Evolutionary conservation across 1,140 invertebrate species (phyloP), one percentile per base, ranked within the genome.

Genomic region (Spodoptera frugiperda): DNA sequence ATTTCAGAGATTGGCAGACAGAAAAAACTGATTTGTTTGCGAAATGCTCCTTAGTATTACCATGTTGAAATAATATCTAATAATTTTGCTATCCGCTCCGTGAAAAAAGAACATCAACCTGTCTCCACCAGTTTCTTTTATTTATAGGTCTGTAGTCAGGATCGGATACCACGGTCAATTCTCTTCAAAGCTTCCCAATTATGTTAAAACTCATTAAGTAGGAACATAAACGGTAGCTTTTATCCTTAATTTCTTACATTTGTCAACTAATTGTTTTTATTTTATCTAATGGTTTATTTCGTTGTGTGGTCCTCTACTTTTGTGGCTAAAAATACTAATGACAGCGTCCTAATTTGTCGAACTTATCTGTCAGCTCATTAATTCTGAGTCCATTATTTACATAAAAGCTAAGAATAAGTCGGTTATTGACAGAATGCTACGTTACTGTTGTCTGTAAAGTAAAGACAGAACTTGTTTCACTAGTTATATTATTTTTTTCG

Each of bases 311-410:
- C 51, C 21, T 17, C 8, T 2, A 39, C 33, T 39, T 39, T 39
- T 39, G 33, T 8, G 17, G 15, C 68, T 71, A 55, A 71, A 68
- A 68, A 71, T 71, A 55, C 51, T 44, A 21, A 71, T 44, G 53
- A 46, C 53, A 44, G n/a, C 15, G 15, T 17, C 44, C 68, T 71
- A 71, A 71, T 71, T 71, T 71, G 68, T 71, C 68, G 68, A 71
- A 71, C 68, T 71, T 39, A 55, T 71, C 68, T 71, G 68, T 71
- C 68, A 71, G 15, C 68, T 71, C 68, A 30, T 71, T 71, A 71
- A 71, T 71, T 71, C 17, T 44, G 33, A 55, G 51, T 19, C 14
- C 10, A 33, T 39, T 61, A 21, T 61, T 39, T 15, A 54, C 25
- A 39, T 21, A 15, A 33, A 70, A 21, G 19, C 15, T 19, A n/a